A percentile compares a stretch with the other conserved stretches of the same genome.
phyloP scores from a whole-genome alignment of 2,797 vertebrate species.

The Austrolebias charrua region DNA sequence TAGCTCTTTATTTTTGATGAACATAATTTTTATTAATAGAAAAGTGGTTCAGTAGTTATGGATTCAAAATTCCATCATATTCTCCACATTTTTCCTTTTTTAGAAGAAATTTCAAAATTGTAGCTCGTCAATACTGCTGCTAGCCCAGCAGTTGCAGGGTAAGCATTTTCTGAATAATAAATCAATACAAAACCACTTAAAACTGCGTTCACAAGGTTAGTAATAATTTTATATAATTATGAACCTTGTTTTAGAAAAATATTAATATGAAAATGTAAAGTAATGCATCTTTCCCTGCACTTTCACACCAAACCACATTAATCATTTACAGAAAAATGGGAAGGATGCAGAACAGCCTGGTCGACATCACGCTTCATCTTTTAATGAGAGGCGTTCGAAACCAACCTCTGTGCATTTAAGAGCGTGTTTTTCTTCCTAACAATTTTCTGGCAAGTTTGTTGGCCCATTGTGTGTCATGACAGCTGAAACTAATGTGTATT shows the following conservation, averaged over 20 bases:
- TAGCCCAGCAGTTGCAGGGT: not conserved
- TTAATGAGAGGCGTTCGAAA: constrained; percentile 16
- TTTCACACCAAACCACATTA: constrained; percentile 4
- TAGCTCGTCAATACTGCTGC: not conserved
- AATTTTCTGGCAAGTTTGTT: constrained; percentile 5
- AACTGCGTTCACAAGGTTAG: constrained; percentile 10
- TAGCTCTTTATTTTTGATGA: no score
- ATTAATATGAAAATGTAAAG: constrained; percentile 3
- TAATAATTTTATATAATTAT: constrained; percentile 18
- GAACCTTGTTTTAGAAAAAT: constrained; percentile 12
- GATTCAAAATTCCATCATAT: not conserved
- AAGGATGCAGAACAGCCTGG: not conserved
- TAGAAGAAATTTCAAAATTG: not conserved
- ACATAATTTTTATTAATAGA: no score
- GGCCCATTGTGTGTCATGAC: constrained; percentile 18
- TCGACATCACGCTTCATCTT: constrained; percentile 1
- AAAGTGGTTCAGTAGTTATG: not conserved
- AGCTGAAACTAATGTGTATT: constrained; percentile 34
- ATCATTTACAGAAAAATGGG: constrained; percentile 6
- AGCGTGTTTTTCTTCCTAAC: constrained; percentile 1
- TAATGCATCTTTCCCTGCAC: not conserved
- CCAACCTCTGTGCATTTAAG: constrained; percentile 2
- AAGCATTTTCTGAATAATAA: constrained; percentile 30
- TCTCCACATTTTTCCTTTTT: not conserved
- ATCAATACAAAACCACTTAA: constrained; percentile 9